phyloP scores from a whole-genome alignment of 2,888 invertebrate genomes.

The Tanytarsus gracilentus region DNA sequence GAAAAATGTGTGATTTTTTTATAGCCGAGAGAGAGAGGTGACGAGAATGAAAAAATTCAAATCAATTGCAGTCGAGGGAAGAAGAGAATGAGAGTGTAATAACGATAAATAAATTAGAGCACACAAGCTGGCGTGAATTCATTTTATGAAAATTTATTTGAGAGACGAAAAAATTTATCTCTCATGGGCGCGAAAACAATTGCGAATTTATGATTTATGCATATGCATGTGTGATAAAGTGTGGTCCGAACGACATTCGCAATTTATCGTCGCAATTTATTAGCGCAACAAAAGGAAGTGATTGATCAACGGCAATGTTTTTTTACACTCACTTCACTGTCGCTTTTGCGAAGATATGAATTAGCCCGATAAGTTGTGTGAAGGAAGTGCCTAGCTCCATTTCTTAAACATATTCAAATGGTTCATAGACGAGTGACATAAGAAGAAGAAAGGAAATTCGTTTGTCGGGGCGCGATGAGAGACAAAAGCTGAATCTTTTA shows the following conservation, averaged over 20 bases:
- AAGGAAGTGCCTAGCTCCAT: conserved; percentile 17
- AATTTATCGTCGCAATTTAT: conserved; percentile 3
- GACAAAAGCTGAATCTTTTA: too few species aligned
- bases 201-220: neutral
- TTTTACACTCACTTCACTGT: neutral
- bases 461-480: conserved; percentile 2
- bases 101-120: neutral
- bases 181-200: neutral
- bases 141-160: neutral
- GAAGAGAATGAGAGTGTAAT: neutral
- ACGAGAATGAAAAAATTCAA: neutral
- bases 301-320: conserved; percentile 18
- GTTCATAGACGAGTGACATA: neutral
- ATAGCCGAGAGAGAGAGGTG: too few species aligned
- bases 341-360: neutral
- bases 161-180: neutral
- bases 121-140: neutral
- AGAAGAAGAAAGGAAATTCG: conserved; percentile 1
- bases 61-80: neutral
- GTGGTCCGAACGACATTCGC: neutral
- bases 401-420: neutral
- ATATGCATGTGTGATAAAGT: neutral
- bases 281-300: conserved; percentile 10
- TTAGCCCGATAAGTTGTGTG: conserved; percentile 6
- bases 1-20: neutral